Base-by-base conservation (phyloP, 2,888 invertebrate genomes). In the Glaucopsyche alexis region DNA sequence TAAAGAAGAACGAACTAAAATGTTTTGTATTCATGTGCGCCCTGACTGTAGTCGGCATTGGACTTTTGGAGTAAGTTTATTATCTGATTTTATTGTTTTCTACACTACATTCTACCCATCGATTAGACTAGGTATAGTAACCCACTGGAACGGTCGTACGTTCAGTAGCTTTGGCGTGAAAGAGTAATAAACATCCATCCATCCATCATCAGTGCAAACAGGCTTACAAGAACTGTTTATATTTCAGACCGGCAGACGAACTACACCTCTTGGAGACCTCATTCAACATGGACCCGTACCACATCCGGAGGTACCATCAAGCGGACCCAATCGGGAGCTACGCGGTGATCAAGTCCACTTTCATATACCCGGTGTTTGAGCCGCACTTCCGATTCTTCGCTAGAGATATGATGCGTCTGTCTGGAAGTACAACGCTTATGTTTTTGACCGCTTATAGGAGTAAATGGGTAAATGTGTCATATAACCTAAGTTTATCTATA, bases 371-470 rank as follows among this genome's bases (percentile, higher is more conserved):
- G 0, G 93, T 94, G 1, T 96, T 96, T 77, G 93, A 94, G 76
- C 85, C 82, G 5, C 93, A 94, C 78, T 89, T 89, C 52, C 86
- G 91, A 65, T 94, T 91, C 80, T 94, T 96, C 75, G 83, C 94
- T 16, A 87, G 94, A 74, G 96, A 96, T 79, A 84, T 96, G 74
- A 93, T 95, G 90, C 86, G 95, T 8, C 80, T 94, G 0, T 92
- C 93, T 50, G 93, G 92, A 0, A 87, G 88, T 74, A 81, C 76
- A n/a, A 78, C 85, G 7, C 72, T 92, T 19, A 72, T 91, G 75
- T 92, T 91, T 90, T 77, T 91, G 73, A 89, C 90, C 0, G 85
- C 85, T 8, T 90, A 91, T 75, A 85, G 89, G 38, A 90, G 87
- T 79, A 91, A 91, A 86, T 86, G 85, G 89, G 92, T 91, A 76